Evolutionary conservation across 2,888 invertebrate species (phyloP).

Genomic region (Drosophila mayaguana): DNA sequence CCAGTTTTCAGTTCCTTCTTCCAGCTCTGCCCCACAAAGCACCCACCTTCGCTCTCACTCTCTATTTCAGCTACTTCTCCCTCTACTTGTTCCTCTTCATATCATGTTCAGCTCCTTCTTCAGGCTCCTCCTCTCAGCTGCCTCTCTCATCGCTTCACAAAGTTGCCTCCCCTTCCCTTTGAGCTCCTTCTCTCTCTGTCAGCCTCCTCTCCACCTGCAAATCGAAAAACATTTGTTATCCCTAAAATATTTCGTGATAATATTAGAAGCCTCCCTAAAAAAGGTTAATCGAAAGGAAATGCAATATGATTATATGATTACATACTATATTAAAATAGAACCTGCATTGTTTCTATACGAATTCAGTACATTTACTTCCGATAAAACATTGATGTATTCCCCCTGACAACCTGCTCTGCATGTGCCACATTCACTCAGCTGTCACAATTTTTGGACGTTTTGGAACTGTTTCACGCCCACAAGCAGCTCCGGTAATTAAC

Average conservation of each 20-base stretch:
- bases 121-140: no score
- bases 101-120: not conserved
- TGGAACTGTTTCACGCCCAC: slow-evolving; percentile 10
- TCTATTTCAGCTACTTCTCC: not conserved
- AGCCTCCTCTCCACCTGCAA: not conserved
- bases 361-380: not conserved
- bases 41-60: no score
- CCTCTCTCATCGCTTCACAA: not conserved
- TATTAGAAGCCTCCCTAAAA: not conserved
- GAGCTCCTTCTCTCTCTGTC: no score
- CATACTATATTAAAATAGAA: not conserved
- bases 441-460: slow-evolving; percentile 28
- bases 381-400: not conserved
- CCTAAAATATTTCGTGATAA: not conserved
- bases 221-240: not conserved
- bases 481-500: slow-evolving; percentile 30
- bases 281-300: not conserved
- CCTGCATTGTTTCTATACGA: not conserved
- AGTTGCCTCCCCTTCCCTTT: not conserved
- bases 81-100: not conserved
- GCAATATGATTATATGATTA: not conserved
- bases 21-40: not conserved
- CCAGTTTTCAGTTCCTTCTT: not conserved
- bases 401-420: slow-evolving; percentile 17
- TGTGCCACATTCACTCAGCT: slow-evolving; percentile 38